phyloP scores from a whole-genome alignment of 2,113 vertebrate genomes.

The Bos javanicus region DNA sequence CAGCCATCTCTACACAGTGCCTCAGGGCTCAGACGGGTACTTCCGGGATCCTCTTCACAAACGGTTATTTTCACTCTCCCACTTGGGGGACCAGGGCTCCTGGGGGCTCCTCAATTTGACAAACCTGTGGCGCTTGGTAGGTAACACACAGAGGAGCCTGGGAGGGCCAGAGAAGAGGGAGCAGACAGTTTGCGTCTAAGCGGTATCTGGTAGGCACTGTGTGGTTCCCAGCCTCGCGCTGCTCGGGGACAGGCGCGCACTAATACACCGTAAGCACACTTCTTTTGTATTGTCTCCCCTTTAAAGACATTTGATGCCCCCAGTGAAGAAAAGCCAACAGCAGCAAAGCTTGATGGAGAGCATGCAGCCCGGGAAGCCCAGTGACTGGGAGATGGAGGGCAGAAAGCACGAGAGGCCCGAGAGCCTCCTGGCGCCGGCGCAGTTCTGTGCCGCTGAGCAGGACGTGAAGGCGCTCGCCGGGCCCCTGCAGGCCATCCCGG shows the following conservation, averaged over 20 bases:
- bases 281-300: conserved; percentile 43
- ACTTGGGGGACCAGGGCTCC: background rate
- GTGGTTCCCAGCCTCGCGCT: background rate
- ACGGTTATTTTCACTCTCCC: background rate
- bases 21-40: background rate
- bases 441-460: conserved; percentile 83
- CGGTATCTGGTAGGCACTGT: background rate
- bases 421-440: conserved; percentile 79
- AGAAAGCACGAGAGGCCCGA: conserved; percentile 86
- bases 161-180: background rate
- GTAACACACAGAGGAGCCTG: rapidly evolving
- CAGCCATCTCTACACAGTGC: background rate
- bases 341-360: conserved; percentile 87
- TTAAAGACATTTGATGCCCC: conserved; percentile 86
- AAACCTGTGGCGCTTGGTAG: background rate
- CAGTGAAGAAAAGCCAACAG: conserved; percentile 86
- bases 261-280: background rate
- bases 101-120: background rate
- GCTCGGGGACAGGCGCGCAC: background rate
- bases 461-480: conserved; percentile 81
- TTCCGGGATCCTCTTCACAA: background rate
- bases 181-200: background rate
- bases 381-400: conserved; percentile 87
- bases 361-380: conserved; percentile 85
- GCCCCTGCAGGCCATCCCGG: conserved; percentile 90